Base-by-base conservation (phyloP, 2,113 vertebrate species). In the Misgurnus anguillicaudatus region DNA sequence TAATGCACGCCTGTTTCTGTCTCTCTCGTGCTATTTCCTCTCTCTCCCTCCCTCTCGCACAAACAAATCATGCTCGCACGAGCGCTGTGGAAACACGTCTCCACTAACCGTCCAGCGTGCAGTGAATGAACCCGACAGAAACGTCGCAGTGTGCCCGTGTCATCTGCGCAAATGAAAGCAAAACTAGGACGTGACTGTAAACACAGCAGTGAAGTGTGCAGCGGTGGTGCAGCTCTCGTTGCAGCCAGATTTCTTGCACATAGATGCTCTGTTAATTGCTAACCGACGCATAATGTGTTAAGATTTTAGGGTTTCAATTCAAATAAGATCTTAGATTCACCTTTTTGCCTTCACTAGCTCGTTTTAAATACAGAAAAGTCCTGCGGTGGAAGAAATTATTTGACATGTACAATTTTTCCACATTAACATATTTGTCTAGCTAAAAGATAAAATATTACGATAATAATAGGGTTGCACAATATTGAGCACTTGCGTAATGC, bases 1-100 rank as follows among this genome's bases (percentile, higher is more conserved):
- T 55, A 64, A 71, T 63, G 65, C 77, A 79, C 31, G 77, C 72
- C 67, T 82, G 80, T 76, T 79, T 80, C 77, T 62, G 67, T 80
- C 75, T 73, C 79, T 81, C 69, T 36, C 45, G 69, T 47, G 13
- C 71, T 47, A 45, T 74, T 74, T 55, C 57, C 71, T 42, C 61
- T 75, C 65, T 63, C 60, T 76, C 70, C 51, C 65, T 80, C 75
- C 21, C 74, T 42, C 38, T 48, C 75, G 45, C 13, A 13, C 53
- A 21, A 71, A 39, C 82, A 80, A 71, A 61, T 75, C 41, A 62
- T 6, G 53, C 74, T 72, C 67, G 21, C 73, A 77, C 21, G 38
- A 41, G 69, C 68, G 4, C 57, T 24, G 48, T 74, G 66, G 67
- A 80, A 80, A 80, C 24, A 57, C 64, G 73, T 75, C 62, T 75